phyloP scores from a whole-genome alignment of 2,113 vertebrate genomes.

The Crotalus tigris region DNA sequence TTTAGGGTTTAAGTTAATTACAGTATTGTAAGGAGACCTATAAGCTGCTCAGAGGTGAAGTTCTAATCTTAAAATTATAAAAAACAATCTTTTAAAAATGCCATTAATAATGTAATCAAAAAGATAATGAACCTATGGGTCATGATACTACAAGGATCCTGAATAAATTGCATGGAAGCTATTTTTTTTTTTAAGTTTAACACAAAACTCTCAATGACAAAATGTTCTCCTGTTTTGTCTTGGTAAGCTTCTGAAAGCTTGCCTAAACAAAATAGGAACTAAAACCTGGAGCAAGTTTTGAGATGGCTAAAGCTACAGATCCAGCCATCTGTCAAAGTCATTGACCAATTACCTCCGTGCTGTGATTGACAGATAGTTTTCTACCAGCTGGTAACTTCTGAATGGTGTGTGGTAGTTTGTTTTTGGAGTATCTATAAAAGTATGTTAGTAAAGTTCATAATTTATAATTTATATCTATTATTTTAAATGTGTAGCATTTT shows the following conservation, averaged over 20 bases:
- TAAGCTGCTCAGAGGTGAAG: neutral
- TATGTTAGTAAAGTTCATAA: neutral
- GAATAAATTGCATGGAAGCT: neutral
- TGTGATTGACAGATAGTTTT: neutral
- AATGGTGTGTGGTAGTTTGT: neutral
- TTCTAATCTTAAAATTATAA: neutral
- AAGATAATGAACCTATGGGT: neutral
- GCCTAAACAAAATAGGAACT: neutral
- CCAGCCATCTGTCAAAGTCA: neutral
- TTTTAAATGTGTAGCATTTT: neutral
- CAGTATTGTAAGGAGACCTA: neutral
- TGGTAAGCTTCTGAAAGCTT: neutral
- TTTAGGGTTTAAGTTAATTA: neutral
- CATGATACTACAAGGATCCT: neutral
- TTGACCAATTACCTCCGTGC: neutral
- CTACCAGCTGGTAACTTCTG: neutral
- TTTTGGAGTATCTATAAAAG: neutral
- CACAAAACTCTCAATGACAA: neutral
- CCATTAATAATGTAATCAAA: neutral
- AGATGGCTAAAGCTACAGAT: neutral
- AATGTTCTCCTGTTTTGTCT: neutral
- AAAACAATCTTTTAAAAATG: neutral
- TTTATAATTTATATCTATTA: neutral
- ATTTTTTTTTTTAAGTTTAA: neutral
- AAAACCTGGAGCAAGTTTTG: neutral